Evolutionary conservation across 2,797 vertebrate genomes (phyloP).

Genomic region (Zalophus californianus): DNA sequence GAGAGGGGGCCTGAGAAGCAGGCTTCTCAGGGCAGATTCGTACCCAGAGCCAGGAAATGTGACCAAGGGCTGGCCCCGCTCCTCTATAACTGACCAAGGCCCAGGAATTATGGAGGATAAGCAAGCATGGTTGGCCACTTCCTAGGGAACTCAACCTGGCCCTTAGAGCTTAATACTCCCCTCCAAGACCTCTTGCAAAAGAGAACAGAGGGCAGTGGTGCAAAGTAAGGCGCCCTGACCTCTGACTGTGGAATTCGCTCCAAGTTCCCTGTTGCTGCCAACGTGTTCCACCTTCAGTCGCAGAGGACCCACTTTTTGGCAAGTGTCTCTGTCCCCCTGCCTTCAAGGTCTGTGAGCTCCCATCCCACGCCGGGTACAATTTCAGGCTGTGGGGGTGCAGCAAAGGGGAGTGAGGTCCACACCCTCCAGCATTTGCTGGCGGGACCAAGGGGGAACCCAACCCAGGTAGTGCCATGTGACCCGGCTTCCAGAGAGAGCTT

Average conservation of each 20-base stretch:
- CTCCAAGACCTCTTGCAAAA: neutral
- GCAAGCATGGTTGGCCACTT: no score
- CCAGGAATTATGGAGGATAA: neutral
- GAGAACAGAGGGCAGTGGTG: neutral
- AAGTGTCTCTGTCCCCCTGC: neutral
- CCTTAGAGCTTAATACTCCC: neutral
- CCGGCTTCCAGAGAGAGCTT: neutral
- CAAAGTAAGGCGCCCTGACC: neutral
- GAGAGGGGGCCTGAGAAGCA: neutral
- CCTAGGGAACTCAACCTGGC: neutral
- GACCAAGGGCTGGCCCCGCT: neutral
- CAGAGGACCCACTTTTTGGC: neutral
- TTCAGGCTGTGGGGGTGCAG: rapidly evolving
- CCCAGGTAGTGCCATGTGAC: rapidly evolving
- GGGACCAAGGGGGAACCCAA: no score
- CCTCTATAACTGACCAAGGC: neutral
- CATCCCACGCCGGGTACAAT: rapidly evolving
- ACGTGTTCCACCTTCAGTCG: rapidly evolving
- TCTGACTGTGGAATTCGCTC: neutral
- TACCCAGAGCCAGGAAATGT: neutral
- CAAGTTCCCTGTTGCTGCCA: rapidly evolving
- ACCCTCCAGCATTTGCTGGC: neutral
- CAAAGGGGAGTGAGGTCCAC: rapidly evolving
- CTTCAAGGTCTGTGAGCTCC: neutral
- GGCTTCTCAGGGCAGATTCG: neutral